Conservation (phyloP, 1,140 invertebrate species). For the Drosophila athabasca region DNA sequence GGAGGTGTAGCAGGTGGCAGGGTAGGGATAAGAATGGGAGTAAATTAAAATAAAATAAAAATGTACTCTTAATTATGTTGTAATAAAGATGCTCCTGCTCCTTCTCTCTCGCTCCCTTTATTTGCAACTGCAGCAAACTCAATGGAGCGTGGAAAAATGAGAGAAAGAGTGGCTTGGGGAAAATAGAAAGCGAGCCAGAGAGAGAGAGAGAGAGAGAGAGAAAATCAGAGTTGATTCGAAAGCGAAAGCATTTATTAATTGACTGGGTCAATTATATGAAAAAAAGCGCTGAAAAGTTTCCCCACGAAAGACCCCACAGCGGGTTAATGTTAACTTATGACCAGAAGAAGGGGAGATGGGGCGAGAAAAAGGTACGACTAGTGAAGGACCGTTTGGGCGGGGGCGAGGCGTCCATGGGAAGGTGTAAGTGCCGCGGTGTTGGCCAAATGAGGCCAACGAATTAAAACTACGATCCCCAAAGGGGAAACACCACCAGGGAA, state of each 20-base stretch:
- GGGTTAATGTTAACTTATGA: slow-evolving; percentile 13
- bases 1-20: not conserved
- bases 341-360: not conserved
- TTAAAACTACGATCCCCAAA: slow-evolving; percentile 19
- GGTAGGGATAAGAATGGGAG: not conserved
- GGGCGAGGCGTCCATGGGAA: slow-evolving; percentile 9
- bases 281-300: slow-evolving; percentile 30
- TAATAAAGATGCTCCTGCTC: slow-evolving; percentile 48
- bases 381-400: too few species aligned
- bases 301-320: not conserved
- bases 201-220: too few species aligned
- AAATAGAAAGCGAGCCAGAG: too few species aligned
- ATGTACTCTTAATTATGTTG: slow-evolving; percentile 63
- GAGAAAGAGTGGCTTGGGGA: too few species aligned
- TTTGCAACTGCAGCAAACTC: slow-evolving; percentile 47
- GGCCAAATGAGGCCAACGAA: slow-evolving; percentile 34
- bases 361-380: not conserved
- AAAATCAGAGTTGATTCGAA: slow-evolving; percentile 31
- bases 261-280: slow-evolving; percentile 56
- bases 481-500: slow-evolving; percentile 7
- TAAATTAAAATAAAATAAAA: slow-evolving; percentile 50
- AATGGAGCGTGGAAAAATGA: slow-evolving; percentile 24
- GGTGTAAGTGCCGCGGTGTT: not conserved
- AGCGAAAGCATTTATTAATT: slow-evolving; percentile 65
- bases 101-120: not conserved